Conservation (phyloP, 2,797 vertebrate genomes). For the Cryptoprocta ferox region DNA sequence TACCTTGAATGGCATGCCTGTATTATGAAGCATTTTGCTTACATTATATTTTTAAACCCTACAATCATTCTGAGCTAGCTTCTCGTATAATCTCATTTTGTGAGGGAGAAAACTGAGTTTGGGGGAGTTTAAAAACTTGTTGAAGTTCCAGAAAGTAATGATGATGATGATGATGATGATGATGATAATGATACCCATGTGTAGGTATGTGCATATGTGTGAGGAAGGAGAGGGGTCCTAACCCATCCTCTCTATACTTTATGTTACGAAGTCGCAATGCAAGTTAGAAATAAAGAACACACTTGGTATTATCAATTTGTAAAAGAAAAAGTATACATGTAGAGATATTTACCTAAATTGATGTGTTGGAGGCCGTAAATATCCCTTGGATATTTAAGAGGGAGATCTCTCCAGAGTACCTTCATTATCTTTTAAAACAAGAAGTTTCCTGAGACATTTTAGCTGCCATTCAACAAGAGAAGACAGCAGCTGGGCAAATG, state of each 20-base stretch:
- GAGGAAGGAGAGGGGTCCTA: neutral
- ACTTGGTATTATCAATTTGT: neutral
- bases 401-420: neutral
- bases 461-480: neutral
- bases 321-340: neutral
- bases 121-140: neutral
- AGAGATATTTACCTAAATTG: neutral
- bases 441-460: neutral
- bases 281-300: neutral
- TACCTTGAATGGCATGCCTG: neutral
- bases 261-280: neutral
- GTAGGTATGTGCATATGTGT: too few species aligned
- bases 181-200: accelerated
- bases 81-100: neutral
- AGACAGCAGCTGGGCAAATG: neutral
- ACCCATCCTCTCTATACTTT: neutral
- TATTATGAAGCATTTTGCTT: neutral
- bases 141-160: neutral
- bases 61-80: neutral
- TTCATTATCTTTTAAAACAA: neutral
- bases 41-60: neutral
- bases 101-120: neutral
- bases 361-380: too few species aligned
- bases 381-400: neutral
- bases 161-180: accelerated